phyloP scores from a whole-genome alignment of 1,140 invertebrate species.

The Anastatus disparis region DNA sequence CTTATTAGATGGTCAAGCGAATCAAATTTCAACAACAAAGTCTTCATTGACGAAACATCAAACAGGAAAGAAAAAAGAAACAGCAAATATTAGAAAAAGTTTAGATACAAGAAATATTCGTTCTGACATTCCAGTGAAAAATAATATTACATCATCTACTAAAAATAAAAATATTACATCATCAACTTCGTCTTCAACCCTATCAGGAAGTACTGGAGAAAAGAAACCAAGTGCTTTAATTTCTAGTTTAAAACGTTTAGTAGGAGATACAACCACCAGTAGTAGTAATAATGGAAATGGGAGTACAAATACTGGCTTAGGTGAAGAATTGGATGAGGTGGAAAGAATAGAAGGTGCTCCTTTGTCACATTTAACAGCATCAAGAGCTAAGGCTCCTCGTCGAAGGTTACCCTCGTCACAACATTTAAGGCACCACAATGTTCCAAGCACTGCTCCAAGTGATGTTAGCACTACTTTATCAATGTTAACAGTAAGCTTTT shows the following conservation, averaged over 20 bases:
- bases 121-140: constrained; percentile 4
- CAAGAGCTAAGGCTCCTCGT: constrained; percentile 72
- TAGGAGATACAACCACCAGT: constrained; percentile 48
- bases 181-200: constrained; percentile 26
- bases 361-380: constrained; percentile 74
- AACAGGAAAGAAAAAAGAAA: constrained; percentile 54
- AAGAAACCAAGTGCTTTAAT: constrained; percentile 54
- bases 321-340: constrained; percentile 71
- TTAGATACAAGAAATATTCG: constrained; percentile 47
- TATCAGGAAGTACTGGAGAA: constrained; percentile 44
- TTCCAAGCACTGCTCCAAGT: constrained; percentile 37
- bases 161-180: too few species aligned
- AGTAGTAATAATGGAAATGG: constrained; percentile 54
- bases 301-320: constrained; percentile 48
- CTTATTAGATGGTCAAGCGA: constrained; percentile 46
- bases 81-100: constrained; percentile 56
- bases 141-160: too few species aligned
- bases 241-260: constrained; percentile 57
- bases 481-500: background rate
- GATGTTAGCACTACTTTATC: constrained; percentile 21
- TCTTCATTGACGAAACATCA: constrained; percentile 46
- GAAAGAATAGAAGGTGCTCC: constrained; percentile 68
- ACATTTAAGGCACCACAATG: constrained; percentile 57
- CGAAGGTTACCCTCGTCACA: constrained; percentile 72
- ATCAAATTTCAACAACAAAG: constrained; percentile 41